A percentile compares a stretch with the other conserved stretches of the same genome.
phyloP scores from a whole-genome alignment of 2,797 vertebrate genomes.

The Anabas testudineus region DNA sequence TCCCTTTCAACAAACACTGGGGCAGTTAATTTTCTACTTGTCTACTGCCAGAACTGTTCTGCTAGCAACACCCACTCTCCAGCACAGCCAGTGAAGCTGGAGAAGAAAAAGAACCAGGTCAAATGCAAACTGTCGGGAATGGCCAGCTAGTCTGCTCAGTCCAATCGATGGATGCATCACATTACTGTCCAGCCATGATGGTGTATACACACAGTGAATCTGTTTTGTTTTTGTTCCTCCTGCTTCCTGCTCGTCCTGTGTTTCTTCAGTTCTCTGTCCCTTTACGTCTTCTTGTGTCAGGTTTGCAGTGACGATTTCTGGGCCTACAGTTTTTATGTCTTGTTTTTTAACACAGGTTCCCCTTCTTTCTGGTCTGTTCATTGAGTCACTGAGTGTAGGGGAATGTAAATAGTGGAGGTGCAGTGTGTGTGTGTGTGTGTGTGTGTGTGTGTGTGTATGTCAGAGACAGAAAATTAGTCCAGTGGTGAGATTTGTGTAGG shows the following conservation, averaged over 20 bases:
- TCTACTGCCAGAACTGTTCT: background rate
- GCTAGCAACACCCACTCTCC: background rate
- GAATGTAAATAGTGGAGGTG: conserved; percentile 11
- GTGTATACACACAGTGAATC: conserved; percentile 71
- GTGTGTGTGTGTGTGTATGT: background rate
- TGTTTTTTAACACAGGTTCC: conserved; percentile 23
- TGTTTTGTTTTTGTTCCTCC: conserved; percentile 44
- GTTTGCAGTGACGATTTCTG: conserved; percentile 16
- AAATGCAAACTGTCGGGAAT: conserved; percentile 35
- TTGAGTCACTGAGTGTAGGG: conserved; percentile 10
- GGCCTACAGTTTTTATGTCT: background rate
- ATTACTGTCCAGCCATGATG: conserved; percentile 61
- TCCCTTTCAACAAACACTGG: conserved; percentile 30
- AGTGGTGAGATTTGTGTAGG: conserved; percentile 43
- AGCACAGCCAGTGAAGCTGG: conserved; percentile 2
- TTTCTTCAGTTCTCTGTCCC: conserved; percentile 7
- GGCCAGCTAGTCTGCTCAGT: background rate
- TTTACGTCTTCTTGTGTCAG: conserved; percentile 28
- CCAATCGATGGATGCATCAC: conserved; percentile 37
- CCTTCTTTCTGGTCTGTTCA: conserved; percentile 12
- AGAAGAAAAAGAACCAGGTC: conserved; percentile 12
- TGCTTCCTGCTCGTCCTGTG: conserved; percentile 1
- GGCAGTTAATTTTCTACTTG: conserved; percentile 8
- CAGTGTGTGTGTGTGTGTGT: conserved; percentile 14
- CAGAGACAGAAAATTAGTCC: conserved; percentile 30